A percentile compares a stretch with the other conserved stretches of the same genome.
Conservation (phyloP, 2,113 vertebrate species). For the Merops nubicus region DNA sequence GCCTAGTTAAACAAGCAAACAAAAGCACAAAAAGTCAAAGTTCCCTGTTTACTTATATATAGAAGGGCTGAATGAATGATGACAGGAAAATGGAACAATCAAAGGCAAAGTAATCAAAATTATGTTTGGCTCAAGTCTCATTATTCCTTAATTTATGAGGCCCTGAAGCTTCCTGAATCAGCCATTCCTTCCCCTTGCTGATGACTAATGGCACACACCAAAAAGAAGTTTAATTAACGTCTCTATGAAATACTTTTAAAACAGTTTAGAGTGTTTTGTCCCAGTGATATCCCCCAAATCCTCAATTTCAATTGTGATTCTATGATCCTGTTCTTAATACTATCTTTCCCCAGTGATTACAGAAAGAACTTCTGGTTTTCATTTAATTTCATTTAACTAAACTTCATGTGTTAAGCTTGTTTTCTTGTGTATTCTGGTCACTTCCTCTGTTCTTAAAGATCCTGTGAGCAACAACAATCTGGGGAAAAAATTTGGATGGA, state of each 20-base stretch:
- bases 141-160: slow-evolving; percentile 22
- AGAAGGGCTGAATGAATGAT: not conserved
- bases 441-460: not conserved
- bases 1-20: not conserved
- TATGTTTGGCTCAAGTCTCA: not conserved
- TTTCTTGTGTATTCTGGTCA: not conserved
- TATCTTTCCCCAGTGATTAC: not conserved
- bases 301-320: not conserved
- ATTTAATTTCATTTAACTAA: not conserved
- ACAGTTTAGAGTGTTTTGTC: not conserved
- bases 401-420: not conserved
- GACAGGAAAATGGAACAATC: not conserved
- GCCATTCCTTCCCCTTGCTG: not conserved
- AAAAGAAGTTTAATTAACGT: not conserved
- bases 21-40: not conserved
- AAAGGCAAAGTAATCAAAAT: slow-evolving; percentile 14
- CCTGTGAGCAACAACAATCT: not conserved
- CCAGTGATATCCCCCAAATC: not conserved
- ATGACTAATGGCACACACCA: not conserved
- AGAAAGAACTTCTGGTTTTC: not conserved
- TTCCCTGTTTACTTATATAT: not conserved
- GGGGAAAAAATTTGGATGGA: not conserved
- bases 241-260: not conserved
- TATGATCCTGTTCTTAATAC: not conserved
- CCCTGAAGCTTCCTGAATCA: not conserved